Evolutionary conservation across 2,888 invertebrate species (phyloP).

Genomic region (Pedicia rivosa): DNA sequence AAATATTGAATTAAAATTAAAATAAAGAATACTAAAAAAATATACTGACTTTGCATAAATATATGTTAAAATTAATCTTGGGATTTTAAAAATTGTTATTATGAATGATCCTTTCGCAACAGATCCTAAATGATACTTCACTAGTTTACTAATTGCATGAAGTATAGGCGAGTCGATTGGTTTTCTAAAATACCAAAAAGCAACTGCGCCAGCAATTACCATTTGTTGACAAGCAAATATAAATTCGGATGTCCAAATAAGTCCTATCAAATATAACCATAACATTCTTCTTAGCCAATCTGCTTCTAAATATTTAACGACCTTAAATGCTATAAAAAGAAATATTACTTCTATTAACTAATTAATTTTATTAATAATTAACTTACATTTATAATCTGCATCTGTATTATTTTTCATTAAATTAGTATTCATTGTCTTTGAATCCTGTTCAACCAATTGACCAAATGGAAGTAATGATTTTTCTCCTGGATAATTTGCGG

Average conservation of each 20-base stretch:
- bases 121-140: conserved; percentile 86
- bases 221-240: conserved; percentile 90
- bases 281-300: conserved; percentile 82
- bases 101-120: conserved; percentile 89
- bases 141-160: conserved; percentile 54
- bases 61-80: conserved; percentile 74
- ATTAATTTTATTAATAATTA: background rate
- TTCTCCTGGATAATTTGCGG: conserved; percentile 56
- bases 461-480: conserved; percentile 26
- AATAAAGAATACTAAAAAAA: conserved; percentile 2
- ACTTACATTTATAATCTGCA: conserved; percentile 22
- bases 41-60: conserved; percentile 69
- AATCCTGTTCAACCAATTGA: background rate
- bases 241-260: conserved; percentile 89
- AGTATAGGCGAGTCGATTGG: conserved; percentile 53
- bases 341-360: background rate
- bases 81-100: conserved; percentile 84
- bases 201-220: conserved; percentile 84
- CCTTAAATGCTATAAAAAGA: conserved; percentile 35
- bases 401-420: conserved; percentile 20
- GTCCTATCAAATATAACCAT: conserved; percentile 81
- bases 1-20: background rate
- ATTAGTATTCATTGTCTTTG: conserved; percentile 12
- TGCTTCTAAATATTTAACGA: conserved; percentile 59
- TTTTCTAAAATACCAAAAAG: conserved; percentile 84